Conservation (phyloP, 2,797 vertebrate genomes). For the Neosalanx taihuensis region DNA sequence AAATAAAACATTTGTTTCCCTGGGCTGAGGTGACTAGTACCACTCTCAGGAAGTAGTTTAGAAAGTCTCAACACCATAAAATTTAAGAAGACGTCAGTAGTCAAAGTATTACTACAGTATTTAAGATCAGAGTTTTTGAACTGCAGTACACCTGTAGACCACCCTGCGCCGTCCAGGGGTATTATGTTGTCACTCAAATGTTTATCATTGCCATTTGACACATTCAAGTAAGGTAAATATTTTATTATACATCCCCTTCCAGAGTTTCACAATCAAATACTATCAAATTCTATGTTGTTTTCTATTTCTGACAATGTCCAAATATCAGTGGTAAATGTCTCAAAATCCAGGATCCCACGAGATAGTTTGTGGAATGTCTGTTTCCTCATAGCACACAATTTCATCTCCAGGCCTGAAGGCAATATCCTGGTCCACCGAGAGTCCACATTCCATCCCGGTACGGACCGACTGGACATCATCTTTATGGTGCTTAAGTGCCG, state of each 20-base stretch:
- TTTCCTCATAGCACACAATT: constrained; percentile 82
- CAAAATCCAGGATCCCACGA: constrained; percentile 95
- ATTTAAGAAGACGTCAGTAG: too few relatives aligned
- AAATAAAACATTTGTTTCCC: too few relatives aligned
- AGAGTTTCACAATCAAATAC: background rate
- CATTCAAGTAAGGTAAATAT: background rate
- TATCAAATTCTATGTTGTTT: background rate
- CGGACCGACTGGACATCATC: constrained; percentile 81
- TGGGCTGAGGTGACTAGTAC: too few relatives aligned
- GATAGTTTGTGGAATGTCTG: constrained; percentile 68
- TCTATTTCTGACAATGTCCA: background rate
- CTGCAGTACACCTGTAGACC: too few relatives aligned
- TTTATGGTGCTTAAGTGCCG: constrained; percentile 86
- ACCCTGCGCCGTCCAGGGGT: too few relatives aligned
- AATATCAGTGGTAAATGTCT: constrained; percentile 28
- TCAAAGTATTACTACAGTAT: too few relatives aligned
- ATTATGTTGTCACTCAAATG: background rate
- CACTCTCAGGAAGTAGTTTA: too few relatives aligned
- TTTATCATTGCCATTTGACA: background rate
- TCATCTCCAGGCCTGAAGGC: constrained; percentile 80
- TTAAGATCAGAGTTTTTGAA: too few relatives aligned
- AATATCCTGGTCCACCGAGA: constrained; percentile 75
- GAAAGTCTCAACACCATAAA: too few relatives aligned
- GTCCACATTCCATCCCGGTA: constrained; percentile 88
- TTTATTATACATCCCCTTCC: background rate